Base-by-base conservation (phyloP, 2,888 invertebrate genomes). In the Ceriagrion tenellum region DNA sequence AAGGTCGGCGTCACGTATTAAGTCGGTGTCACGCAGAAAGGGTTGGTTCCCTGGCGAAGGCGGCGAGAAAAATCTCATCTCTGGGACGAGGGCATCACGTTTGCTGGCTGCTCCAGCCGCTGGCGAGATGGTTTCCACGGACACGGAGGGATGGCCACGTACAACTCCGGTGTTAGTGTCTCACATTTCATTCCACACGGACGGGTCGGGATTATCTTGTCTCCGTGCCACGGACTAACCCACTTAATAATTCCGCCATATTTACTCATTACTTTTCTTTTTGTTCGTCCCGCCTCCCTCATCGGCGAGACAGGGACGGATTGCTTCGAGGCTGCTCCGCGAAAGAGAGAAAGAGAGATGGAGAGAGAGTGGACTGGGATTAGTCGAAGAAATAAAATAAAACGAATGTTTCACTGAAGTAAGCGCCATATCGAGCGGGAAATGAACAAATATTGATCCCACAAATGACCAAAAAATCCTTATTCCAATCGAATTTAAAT, bases 1-100 rank as follows among this genome's bases (percentile, higher is more conserved):
- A 18, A 81, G 26, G 69, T 23, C 81, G 81, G 35, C 26, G 81
- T 81, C 81, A 81, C 81, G 81, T 81, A 81, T 81, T 81, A 81
- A 35, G 26, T 12, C 81, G 81, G 35, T 81, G 81, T 81, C 81
- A 81, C 3, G 30, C 30, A 30, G 35, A n/a, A 69, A 47, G 69
- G 8, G 12, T n/a, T n/a, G 69, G n/a, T n/a, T 12, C 69, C 8
- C n/a, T 26, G 69, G 69, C 26, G n/a, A 26, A 35, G 81, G 30
- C 30, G 81, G 35, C 16, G 30, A 35, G 81, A 35, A 81, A 81
- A 81, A 81, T 81, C 30, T 81, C 81, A 81, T 81, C 81, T 81
- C 81, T 0, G 16, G 35, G 6, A 69, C n/a, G 69, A 69, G 35
- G 81, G 35, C 69, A 81, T 81, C 81, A 81, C 81, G 81, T 69